Evolutionary conservation across 2,888 invertebrate species (phyloP), one percentile per base, ranked within the genome.

Genomic region (Sesia apiformis): DNA sequence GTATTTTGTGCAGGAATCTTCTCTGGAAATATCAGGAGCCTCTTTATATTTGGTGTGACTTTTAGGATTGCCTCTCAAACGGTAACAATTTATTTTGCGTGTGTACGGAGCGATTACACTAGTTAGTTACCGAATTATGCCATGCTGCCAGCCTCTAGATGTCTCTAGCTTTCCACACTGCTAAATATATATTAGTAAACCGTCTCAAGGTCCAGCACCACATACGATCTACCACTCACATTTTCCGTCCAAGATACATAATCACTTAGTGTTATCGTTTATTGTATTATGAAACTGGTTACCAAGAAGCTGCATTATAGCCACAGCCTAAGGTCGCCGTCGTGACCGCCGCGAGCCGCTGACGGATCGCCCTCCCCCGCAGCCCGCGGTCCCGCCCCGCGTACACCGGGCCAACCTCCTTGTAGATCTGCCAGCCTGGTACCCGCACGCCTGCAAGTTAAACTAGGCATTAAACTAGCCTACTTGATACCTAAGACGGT

Each of bases 331-430:
- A 46, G 66, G 60, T 63, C 63, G 66, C 63, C 68, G 74, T 78
- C 86, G 87, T 87, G 87, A 86, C 63, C 69, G 87, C 85, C 87
- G 74, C 81, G 69, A 84, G 86, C 82, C 77, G 77, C 76, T 76
- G 82, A 81, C 79, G 76, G 74, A 77, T 76, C 67, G 66, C 59
- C 60, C 60, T 66, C 58, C 64, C 67, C 63, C 66, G 63, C 65
- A 8, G 40, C 68, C 62, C 63, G 61, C 65, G 57, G 50, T 38
- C 50, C 38, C 59, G 51, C 61, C 61, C 70, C 64, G 66, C 55
- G 49, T 3, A n/a, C 51, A 54, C 41, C 51, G 40, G 52, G 51
- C 6, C 56, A 56, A 61, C 75, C 72, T 71, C 69, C 63, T 71
- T 57, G 63, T 62, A 65, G 66, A 63, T 70, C 69, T 60, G 58